These are phyloP conservation scores for Stichodactyla helianthus DNA, from an alignment of 64 coral and sea anemone genomes.

Conservation along the genomic window DNA sequence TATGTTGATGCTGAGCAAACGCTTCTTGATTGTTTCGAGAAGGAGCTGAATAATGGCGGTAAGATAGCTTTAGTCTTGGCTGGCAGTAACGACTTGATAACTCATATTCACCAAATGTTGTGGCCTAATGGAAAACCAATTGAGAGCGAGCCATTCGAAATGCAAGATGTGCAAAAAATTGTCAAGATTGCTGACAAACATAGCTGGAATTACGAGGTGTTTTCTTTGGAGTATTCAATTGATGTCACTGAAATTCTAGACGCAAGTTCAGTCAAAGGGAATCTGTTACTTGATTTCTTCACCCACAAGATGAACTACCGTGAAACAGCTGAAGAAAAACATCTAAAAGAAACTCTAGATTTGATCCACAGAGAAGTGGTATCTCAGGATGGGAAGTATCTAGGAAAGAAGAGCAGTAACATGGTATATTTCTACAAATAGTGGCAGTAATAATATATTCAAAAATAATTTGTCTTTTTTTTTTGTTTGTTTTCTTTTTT, in stretches of 20 bases:
- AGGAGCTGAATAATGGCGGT: background rate
- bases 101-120: background rate
- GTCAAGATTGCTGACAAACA: slow-evolving; percentile 35
- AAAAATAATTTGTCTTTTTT: too few species aligned
- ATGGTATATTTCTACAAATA: background rate
- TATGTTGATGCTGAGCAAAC: slow-evolving; percentile 13
- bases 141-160: background rate
- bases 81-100: background rate
- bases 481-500: too few species aligned
- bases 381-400: slow-evolving; percentile 1
- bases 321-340: background rate
- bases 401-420: background rate
- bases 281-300: slow-evolving; percentile 57
- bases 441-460: background rate
- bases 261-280: slow-evolving; percentile 21
- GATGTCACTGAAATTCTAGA: slow-evolving; percentile 60
- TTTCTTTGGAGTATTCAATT: slow-evolving; percentile 39
- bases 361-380: background rate
- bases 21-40: slow-evolving; percentile 30
- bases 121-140: background rate
- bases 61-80: background rate
- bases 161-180: slow-evolving; percentile 16
- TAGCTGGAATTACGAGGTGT: slow-evolving; percentile 40
- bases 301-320: slow-evolving; percentile 32
- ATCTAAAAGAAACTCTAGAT: slow-evolving; percentile 16